phyloP scores from a whole-genome alignment of 1,140 invertebrate genomes.

The Orius laevigatus region DNA sequence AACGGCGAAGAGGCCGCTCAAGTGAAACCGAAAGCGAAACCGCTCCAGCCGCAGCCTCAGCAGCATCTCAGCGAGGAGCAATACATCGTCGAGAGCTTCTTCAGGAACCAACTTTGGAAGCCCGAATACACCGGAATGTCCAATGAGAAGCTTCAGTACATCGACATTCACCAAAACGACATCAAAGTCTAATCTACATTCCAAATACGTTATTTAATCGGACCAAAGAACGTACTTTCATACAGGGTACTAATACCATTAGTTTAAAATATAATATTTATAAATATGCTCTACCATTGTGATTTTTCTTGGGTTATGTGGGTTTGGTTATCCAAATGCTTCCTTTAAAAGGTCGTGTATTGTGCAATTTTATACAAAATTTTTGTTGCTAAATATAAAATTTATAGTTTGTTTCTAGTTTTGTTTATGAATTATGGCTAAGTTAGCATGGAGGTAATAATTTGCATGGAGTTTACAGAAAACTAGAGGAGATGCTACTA shows the following conservation, averaged over 20 bases:
- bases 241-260: background rate
- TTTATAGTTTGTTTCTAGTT: too few relatives aligned
- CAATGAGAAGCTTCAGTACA: background rate
- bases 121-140: slow-evolving; percentile 30
- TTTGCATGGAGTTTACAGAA: too few relatives aligned
- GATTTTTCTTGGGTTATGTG: background rate
- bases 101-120: slow-evolving; percentile 38
- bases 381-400: too few relatives aligned
- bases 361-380: slow-evolving; percentile 2
- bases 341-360: background rate
- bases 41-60: background rate
- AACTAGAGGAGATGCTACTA: too few relatives aligned
- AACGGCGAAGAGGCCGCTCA: slow-evolving; percentile 1
- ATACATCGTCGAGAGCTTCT: slow-evolving; percentile 35
- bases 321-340: background rate
- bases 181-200: background rate
- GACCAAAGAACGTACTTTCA: slow-evolving; percentile 3
- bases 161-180: background rate
- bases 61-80: slow-evolving; percentile 23
- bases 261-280: too few relatives aligned
- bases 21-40: slow-evolving; percentile 9
- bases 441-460: too few relatives aligned
- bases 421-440: too few relatives aligned
- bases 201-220: background rate
- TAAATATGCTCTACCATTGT: background rate